These are phyloP conservation scores for Zygogramma bicolorata DNA, from an alignment of 2,888 invertebrate species.

Conservation along the genomic window DNA sequence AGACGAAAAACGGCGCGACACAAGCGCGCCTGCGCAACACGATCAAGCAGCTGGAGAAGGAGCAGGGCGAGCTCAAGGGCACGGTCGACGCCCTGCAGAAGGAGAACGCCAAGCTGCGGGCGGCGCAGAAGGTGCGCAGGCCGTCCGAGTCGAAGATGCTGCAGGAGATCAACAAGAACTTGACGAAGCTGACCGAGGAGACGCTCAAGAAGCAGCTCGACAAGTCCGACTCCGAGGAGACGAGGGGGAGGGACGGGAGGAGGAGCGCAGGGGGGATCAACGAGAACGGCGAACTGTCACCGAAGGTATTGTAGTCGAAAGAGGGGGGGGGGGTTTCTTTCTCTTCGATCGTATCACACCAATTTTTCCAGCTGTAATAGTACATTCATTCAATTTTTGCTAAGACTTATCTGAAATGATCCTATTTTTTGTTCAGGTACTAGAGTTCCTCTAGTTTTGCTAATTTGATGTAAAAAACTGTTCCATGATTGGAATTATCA, in stretches of 20 bases:
- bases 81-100: slow-evolving; percentile 78
- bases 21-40: slow-evolving; percentile 82
- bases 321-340: no score
- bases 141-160: slow-evolving; percentile 79
- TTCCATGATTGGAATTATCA: no score
- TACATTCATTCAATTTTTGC: no score
- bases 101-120: slow-evolving; percentile 74
- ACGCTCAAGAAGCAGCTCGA: slow-evolving; percentile 49
- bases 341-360: no score
- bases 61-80: slow-evolving; percentile 73
- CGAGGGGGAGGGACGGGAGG: slow-evolving; percentile 27
- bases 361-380: no score
- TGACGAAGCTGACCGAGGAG: slow-evolving; percentile 64
- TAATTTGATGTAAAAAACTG: no score
- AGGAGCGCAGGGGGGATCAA: slow-evolving; percentile 27
- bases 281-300: slow-evolving; percentile 16
- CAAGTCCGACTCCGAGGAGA: slow-evolving; percentile 28
- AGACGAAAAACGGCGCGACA: slow-evolving; percentile 77
- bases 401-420: no score
- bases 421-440: no score
- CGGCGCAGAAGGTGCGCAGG: slow-evolving; percentile 71
- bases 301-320: slow-evolving; percentile 35
- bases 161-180: slow-evolving; percentile 79
- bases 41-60: slow-evolving; percentile 79
- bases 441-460: no score